These are phyloP conservation scores for Acyrthosiphon pisum DNA, from an alignment of 1,140 invertebrate genomes.

Conservation along the genomic window DNA sequence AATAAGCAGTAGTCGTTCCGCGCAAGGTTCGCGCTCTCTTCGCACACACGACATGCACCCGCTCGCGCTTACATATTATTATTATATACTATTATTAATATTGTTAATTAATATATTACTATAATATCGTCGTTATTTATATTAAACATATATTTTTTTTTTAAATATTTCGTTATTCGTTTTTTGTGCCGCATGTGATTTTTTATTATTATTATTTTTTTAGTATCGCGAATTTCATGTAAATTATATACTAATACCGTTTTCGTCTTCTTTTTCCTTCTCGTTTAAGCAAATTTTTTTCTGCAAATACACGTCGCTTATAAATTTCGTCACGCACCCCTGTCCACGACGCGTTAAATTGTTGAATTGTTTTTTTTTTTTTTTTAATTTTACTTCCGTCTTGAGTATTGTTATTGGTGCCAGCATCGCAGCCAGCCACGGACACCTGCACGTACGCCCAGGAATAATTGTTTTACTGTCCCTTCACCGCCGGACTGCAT, in stretches of 20 bases:
- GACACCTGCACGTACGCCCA: neutral
- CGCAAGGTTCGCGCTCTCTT: constrained; percentile 36
- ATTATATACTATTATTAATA: neutral
- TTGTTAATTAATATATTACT: neutral
- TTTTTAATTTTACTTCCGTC: neutral
- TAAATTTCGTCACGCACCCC: neutral
- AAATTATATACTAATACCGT: neutral
- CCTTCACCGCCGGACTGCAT: neutral
- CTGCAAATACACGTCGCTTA: neutral
- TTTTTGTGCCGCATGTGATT: neutral
- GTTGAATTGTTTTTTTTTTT: neutral
- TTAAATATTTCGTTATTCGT: neutral
- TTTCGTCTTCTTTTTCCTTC: neutral
- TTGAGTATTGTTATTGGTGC: neutral
- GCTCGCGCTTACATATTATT: neutral
- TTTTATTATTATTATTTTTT: neutral
- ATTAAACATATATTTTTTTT: neutral
- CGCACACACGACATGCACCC: neutral
- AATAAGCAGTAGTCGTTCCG: constrained; percentile 18
- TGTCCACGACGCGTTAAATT: neutral
- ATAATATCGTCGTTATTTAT: neutral
- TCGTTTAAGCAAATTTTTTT: neutral
- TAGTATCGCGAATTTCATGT: neutral
- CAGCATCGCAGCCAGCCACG: neutral
- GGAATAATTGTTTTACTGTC: constrained; percentile 15